Evolutionary conservation across 2,113 vertebrate genomes (phyloP).

Genomic region (Otocyon megalotis): DNA sequence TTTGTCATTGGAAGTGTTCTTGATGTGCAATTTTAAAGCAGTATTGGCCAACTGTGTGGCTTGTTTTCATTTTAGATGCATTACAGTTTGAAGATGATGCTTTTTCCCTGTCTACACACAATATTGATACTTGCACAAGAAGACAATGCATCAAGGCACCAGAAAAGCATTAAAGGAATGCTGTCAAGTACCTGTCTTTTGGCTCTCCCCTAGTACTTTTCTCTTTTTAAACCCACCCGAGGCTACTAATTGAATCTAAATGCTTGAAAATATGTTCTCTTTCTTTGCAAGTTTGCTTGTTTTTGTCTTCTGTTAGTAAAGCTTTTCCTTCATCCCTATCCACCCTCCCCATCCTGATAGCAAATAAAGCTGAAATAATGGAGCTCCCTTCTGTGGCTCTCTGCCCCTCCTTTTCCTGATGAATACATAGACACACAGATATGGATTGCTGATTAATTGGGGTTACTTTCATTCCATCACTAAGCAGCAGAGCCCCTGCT

Average conservation of each 20-base stretch:
- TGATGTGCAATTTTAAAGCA: constrained; percentile 89
- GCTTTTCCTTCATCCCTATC: background rate
- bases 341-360: background rate
- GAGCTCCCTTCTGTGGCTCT: background rate
- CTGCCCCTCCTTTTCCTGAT: background rate
- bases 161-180: constrained; percentile 60
- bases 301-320: background rate
- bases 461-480: background rate
- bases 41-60: constrained; percentile 82
- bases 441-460: background rate
- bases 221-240: background rate
- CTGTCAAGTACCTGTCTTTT: constrained; percentile 78
- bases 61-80: constrained; percentile 88
- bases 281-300: constrained; percentile 49
- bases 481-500: background rate
- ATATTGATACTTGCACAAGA: constrained; percentile 70
- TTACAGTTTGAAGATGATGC: constrained; percentile 84
- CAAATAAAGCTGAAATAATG: background rate
- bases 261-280: constrained; percentile 55
- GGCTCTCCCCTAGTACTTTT: constrained; percentile 61
- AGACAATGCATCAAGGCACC: constrained; percentile 80
- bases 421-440: background rate
- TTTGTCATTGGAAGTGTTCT: constrained; percentile 90
- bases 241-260: constrained; percentile 67
- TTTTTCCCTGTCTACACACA: constrained; percentile 59